Evolutionary conservation across 1,140 invertebrate species (phyloP).

Genomic region (Aradophagus sp.): DNA sequence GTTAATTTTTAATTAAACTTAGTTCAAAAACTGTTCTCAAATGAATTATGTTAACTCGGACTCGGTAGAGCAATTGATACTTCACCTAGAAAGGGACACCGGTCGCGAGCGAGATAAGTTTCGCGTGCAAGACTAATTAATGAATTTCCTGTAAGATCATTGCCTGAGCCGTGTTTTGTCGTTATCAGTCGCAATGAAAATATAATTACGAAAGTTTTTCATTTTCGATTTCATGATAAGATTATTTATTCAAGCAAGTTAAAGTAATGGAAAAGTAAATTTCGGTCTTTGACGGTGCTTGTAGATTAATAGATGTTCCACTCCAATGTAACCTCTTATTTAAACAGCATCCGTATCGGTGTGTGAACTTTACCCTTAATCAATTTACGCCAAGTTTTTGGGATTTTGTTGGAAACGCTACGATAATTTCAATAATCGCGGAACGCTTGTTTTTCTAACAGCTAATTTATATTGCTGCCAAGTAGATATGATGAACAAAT

Average conservation of each 20-base stretch:
- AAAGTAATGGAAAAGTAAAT: slow-evolving; percentile 48
- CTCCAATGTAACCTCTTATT: slow-evolving; percentile 36
- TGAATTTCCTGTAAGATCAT: slow-evolving; percentile 7
- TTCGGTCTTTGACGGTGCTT: slow-evolving; percentile 38
- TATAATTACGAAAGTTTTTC: slow-evolving; percentile 46
- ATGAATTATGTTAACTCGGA: no score
- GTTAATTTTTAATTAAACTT: no score
- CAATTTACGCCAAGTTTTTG: slow-evolving; percentile 27
- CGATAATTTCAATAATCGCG: slow-evolving; percentile 25
- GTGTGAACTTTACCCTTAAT: slow-evolving; percentile 43
- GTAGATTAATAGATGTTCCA: slow-evolving; percentile 45
- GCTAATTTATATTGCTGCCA: no score
- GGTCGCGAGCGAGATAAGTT: no score
- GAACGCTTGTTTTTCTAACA: no score
- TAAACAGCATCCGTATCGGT: slow-evolving; percentile 36
- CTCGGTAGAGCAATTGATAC: no score
- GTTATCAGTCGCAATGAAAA: slow-evolving; percentile 14
- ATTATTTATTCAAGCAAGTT: slow-evolving; percentile 41
- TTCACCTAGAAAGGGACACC: no score
- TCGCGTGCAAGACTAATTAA: slow-evolving; percentile 4
- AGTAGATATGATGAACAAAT: no score
- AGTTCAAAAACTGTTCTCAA: no score
- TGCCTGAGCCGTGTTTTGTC: slow-evolving; percentile 4
- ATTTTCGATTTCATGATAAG: slow-evolving; percentile 34
- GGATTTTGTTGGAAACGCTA: slow-evolving; percentile 20